Evolutionary conservation across 2,888 invertebrate species (phyloP).

Genomic region (Ennomos erosarius): DNA sequence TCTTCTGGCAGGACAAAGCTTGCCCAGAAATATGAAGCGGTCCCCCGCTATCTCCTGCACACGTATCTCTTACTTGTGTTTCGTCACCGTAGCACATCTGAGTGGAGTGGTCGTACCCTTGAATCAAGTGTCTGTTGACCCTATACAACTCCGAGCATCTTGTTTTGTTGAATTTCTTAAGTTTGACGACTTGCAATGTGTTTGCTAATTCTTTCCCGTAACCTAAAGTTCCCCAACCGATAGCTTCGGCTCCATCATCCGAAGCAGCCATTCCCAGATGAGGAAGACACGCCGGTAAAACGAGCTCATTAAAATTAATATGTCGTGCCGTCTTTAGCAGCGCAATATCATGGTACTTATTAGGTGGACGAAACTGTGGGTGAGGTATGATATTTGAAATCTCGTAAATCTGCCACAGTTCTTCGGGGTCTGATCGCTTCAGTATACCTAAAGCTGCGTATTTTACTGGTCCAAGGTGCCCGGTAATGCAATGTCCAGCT

Average conservation of each 20-base stretch:
- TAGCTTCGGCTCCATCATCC: slow-evolving; percentile 4
- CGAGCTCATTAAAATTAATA: slow-evolving; percentile 1
- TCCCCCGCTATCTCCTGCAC: slow-evolving; percentile 12
- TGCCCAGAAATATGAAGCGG: background rate
- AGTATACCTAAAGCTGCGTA: slow-evolving; percentile 27
- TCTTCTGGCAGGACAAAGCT: background rate
- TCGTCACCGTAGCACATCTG: slow-evolving; percentile 40
- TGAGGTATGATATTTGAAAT: slow-evolving; percentile 24
- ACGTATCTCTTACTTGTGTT: slow-evolving; percentile 21
- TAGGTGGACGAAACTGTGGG: slow-evolving; percentile 43
- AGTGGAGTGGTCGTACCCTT: slow-evolving; percentile 28
- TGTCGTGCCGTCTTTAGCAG: slow-evolving; percentile 30
- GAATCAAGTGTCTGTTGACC: slow-evolving; percentile 18
- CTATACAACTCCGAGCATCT: slow-evolving; percentile 30
- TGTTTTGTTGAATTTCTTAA: slow-evolving; percentile 1
- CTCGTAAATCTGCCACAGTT: slow-evolving; percentile 30
- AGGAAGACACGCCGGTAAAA: slow-evolving; percentile 10
- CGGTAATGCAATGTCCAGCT: slow-evolving; percentile 50
- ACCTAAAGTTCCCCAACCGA: slow-evolving; percentile 13
- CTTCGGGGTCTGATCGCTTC: slow-evolving; percentile 39
- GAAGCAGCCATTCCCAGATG: background rate
- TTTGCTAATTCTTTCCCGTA: background rate
- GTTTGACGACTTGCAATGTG: slow-evolving; percentile 12
- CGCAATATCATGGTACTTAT: slow-evolving; percentile 52
- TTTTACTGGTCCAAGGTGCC: background rate